These are phyloP conservation scores for Folsomia candida DNA, from an alignment of 2,888 invertebrate species.

Conservation along the genomic window DNA sequence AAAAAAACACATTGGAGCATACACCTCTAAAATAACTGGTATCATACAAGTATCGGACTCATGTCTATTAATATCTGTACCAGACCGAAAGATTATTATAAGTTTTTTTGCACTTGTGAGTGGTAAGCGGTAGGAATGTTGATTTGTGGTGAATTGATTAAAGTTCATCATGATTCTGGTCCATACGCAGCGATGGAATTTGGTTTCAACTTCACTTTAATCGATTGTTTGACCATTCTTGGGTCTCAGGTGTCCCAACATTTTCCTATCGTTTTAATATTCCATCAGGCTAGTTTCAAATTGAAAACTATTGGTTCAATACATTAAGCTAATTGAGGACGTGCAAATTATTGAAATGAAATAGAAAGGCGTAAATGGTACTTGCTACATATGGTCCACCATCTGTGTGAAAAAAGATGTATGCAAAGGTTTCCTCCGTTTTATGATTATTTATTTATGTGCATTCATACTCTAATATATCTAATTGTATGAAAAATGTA, in stretches of 20 bases:
- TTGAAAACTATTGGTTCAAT: background rate
- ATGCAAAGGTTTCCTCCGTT: background rate
- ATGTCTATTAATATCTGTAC: background rate
- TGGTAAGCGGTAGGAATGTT: background rate
- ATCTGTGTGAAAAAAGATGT: background rate
- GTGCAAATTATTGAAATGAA: background rate
- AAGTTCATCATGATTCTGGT: conserved; percentile 13
- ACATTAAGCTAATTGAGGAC: background rate
- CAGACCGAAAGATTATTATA: too few species aligned
- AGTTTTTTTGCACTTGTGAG: background rate
- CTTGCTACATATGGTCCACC: background rate
- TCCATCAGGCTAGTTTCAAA: background rate
- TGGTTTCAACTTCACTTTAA: background rate
- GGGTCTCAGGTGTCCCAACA: background rate
- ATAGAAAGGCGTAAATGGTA: background rate
- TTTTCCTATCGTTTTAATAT: background rate
- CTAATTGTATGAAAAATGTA: too few species aligned
- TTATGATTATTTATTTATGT: background rate
- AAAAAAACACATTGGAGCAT: background rate
- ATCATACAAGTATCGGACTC: background rate
- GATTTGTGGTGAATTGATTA: background rate
- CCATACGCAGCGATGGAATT: conserved; percentile 12
- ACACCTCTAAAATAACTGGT: background rate
- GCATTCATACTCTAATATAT: too few species aligned
- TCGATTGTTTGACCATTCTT: background rate